A percentile compares a stretch with the other conserved stretches of the same genome.
Evolutionary conservation across 2,113 vertebrate genomes (phyloP).

Genomic region (Microcebus griseorufus): DNA sequence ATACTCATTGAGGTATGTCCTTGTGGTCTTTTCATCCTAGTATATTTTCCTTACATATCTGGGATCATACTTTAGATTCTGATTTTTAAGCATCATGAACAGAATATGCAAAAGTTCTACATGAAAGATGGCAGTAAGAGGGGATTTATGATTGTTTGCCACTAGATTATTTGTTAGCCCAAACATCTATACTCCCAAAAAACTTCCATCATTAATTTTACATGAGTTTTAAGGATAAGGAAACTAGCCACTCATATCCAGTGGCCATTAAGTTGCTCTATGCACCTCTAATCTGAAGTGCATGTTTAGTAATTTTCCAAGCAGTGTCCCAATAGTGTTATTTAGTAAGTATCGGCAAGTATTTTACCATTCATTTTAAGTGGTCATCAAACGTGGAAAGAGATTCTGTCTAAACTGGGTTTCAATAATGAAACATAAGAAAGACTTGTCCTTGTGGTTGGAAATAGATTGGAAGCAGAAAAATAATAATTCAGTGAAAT

Average conservation of each 20-base stretch:
- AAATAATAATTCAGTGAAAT: not conserved
- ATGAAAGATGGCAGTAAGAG: not conserved
- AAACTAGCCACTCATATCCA: not conserved
- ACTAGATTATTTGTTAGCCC: not conserved
- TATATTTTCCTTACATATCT: slow-evolving; percentile 5
- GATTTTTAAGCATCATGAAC: not conserved
- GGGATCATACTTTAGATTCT: not conserved
- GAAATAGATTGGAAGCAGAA: not conserved
- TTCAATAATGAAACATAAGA: not conserved
- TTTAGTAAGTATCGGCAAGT: not conserved
- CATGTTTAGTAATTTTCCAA: not conserved
- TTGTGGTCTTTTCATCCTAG: not conserved
- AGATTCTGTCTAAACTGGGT: not conserved
- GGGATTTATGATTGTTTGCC: not conserved
- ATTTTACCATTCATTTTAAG: slow-evolving; percentile 8
- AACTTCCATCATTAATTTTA: not conserved
- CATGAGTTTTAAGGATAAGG: not conserved
- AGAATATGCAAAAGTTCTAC: not conserved
- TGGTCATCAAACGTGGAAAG: not conserved
- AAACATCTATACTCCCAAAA: not conserved
- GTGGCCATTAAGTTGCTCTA: not conserved
- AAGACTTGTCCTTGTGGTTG: not conserved
- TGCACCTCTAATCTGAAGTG: not conserved
- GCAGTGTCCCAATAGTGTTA: not conserved
- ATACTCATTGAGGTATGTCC: not conserved